Conservation (phyloP, 2,888 invertebrate species). For the Flexamia atlantica region DNA sequence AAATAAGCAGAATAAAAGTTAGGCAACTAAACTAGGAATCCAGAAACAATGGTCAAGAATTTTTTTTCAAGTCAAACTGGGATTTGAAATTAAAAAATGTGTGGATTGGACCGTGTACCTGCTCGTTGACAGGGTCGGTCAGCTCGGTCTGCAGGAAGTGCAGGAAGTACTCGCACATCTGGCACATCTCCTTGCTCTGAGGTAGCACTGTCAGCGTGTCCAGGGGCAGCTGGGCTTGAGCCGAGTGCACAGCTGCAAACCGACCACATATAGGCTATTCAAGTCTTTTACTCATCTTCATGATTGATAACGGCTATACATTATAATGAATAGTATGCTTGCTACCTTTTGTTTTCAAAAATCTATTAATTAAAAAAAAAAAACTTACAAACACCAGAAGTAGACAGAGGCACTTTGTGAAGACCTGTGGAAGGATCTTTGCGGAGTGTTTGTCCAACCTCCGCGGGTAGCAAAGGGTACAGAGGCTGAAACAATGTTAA, state of each 20-base stretch:
- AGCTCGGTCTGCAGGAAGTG: constrained; percentile 84
- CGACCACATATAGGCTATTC: too few species aligned
- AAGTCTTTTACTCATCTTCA: too few species aligned
- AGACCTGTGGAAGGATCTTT: constrained; percentile 27
- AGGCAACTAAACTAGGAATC: too few species aligned
- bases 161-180: constrained; percentile 89
- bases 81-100: too few species aligned
- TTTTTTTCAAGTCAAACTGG: too few species aligned
- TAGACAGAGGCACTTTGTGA: constrained; percentile 28
- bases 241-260: background rate
- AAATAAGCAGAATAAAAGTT: too few species aligned
- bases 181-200: constrained; percentile 79
- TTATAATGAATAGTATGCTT: too few species aligned
- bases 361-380: too few species aligned
- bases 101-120: too few species aligned
- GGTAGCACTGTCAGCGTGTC: constrained; percentile 43
- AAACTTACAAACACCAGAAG: constrained; percentile 44
- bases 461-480: constrained; percentile 5
- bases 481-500: constrained; percentile 30
- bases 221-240: constrained; percentile 49
- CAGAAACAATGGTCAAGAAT: too few species aligned
- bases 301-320: too few species aligned
- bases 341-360: too few species aligned
- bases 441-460: background rate
- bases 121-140: constrained; percentile 71